These are phyloP conservation scores for Lacerta bilineata DNA, from an alignment of 2,797 vertebrate species.

Conservation along the genomic window DNA sequence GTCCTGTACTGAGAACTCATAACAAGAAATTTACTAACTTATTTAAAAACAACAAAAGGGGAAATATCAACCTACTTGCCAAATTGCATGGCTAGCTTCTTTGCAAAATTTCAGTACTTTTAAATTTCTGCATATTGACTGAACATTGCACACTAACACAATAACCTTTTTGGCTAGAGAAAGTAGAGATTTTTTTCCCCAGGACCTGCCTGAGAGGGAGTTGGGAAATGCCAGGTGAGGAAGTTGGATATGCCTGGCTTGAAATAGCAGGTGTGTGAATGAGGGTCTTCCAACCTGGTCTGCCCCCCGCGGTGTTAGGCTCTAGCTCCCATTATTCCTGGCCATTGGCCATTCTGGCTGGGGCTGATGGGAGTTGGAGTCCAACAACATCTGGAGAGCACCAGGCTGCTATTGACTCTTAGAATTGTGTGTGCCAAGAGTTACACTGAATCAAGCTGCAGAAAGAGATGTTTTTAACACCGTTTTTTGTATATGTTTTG, in stretches of 20 bases:
- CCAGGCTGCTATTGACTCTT: not conserved
- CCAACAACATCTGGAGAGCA: no score
- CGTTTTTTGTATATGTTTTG: not conserved
- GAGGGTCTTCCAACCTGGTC: slow-evolving; percentile 3
- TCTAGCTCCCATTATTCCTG: no score
- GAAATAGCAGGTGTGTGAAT: not conserved
- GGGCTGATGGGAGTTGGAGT: no score
- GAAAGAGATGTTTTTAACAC: no score
- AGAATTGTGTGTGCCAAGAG: no score
- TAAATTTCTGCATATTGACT: no score
- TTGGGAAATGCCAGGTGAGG: not conserved
- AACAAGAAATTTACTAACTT: not conserved
- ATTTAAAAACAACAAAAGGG: fast-evolving
- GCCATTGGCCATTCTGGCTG: no score
- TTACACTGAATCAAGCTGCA: not conserved
- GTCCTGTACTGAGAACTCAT: not conserved
- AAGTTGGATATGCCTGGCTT: not conserved
- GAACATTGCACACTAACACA: no score
- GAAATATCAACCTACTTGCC: not conserved
- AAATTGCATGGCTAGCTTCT: not conserved
- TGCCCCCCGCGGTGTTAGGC: no score
- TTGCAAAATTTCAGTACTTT: not conserved
- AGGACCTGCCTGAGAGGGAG: not conserved
- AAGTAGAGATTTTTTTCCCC: not conserved
- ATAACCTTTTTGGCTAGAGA: fast-evolving